Percentiles rank a stretch among this genome's conserved stretches.
These are phyloP conservation scores for Cotesia chilonis DNA, from an alignment of 1,140 invertebrate genomes.

Conservation along the genomic window DNA sequence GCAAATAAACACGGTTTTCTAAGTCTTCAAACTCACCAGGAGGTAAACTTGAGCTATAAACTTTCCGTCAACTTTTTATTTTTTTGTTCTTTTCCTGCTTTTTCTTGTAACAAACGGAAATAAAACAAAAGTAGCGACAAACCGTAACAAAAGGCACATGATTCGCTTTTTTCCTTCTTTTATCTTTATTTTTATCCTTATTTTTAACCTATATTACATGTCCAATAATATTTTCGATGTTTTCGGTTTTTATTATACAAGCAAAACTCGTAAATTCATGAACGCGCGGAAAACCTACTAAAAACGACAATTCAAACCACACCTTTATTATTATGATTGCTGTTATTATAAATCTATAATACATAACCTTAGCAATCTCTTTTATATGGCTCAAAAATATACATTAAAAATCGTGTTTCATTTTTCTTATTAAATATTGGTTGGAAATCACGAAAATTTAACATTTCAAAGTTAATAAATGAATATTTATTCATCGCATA, in stretches of 20 bases:
- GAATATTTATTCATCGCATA: too few species aligned
- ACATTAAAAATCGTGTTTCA: too few species aligned
- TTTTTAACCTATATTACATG: slow-evolving; percentile 13
- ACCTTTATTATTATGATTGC: neutral
- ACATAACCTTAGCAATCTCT: too few species aligned
- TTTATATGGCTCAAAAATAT: too few species aligned
- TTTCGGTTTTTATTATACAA: slow-evolving; percentile 6
- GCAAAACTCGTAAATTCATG: slow-evolving; percentile 24
- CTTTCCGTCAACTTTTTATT: slow-evolving; percentile 12
- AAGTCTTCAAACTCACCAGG: slow-evolving; percentile 12
- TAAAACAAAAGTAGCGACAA: slow-evolving; percentile 27
- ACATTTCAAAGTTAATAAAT: too few species aligned
- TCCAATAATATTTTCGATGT: slow-evolving; percentile 36
- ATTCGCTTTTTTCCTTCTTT: neutral
- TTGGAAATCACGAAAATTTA: too few species aligned
- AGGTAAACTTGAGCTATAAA: neutral
- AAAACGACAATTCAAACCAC: slow-evolving; percentile 25
- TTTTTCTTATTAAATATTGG: too few species aligned
- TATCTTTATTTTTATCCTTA: neutral
- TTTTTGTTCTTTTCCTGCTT: slow-evolving; percentile 16
- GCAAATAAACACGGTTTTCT: slow-evolving; percentile 24
- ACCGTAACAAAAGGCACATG: slow-evolving; percentile 12
- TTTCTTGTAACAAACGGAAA: slow-evolving; percentile 8
- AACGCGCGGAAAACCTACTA: slow-evolving; percentile 16
- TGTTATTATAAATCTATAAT: too few species aligned